Evolutionary conservation across 2,797 vertebrate species (phyloP).

Genomic region (Gymnodraco acuticeps): DNA sequence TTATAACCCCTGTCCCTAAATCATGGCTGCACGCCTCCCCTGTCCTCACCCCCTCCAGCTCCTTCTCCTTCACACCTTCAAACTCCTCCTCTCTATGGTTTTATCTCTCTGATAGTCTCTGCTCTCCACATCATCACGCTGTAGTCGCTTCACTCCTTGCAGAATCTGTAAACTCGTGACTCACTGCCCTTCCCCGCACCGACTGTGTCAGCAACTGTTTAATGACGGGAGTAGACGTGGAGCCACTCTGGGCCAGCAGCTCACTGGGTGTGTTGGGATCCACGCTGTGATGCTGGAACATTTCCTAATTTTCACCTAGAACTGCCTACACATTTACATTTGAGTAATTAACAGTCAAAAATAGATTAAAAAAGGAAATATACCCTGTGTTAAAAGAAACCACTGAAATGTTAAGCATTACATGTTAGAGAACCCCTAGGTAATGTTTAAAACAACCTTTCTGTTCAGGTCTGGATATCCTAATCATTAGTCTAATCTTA

Average conservation of each 20-base stretch:
- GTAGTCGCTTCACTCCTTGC: constrained; percentile 15
- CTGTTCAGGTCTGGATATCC: constrained; percentile 15
- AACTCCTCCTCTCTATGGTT: constrained; percentile 28
- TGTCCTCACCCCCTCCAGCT: constrained; percentile 65
- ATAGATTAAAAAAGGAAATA: not conserved
- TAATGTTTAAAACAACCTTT: not conserved
- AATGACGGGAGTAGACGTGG: constrained; percentile 42
- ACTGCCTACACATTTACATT: constrained; percentile 16
- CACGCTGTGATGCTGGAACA: constrained; percentile 28
- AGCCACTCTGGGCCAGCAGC: constrained; percentile 56
- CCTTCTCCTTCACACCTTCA: constrained; percentile 48
- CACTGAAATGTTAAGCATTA: not conserved
- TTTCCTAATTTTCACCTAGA: constrained; percentile 37
- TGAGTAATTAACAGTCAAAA: constrained; percentile 15
- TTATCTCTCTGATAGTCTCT: constrained; percentile 2
- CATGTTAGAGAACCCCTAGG: not conserved
- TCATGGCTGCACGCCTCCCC: constrained; percentile 61
- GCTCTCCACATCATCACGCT: constrained; percentile 22
- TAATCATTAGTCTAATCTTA: constrained; percentile 14
- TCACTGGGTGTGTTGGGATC: constrained; percentile 23
- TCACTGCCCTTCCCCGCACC: constrained; percentile 55
- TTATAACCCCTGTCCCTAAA: constrained; percentile 62
- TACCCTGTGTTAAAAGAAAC: not conserved
- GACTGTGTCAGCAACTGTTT: constrained; percentile 70
- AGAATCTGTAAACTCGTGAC: constrained; percentile 41